Evolutionary conservation across 2,113 vertebrate species (phyloP), one percentile per base, ranked within the genome.

Genomic region (Dipodomys ordii): DNA sequence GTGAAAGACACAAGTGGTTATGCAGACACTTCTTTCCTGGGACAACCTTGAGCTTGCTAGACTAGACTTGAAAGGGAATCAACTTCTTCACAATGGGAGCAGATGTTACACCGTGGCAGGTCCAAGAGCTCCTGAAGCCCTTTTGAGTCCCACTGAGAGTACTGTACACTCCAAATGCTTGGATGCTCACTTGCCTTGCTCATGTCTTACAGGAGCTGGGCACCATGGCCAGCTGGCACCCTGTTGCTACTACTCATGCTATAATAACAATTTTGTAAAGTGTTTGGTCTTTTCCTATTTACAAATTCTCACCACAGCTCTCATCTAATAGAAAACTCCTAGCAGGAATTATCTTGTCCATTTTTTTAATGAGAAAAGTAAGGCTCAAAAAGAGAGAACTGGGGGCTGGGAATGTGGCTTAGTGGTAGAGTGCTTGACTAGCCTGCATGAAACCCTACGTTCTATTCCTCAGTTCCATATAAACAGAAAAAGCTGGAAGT

Each of bases 201-300:
- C 10, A 12, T 72, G 16, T 74, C 82, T 46, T 49, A 32, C 32
- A 62, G 69, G 19, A 88, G 32, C 44, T 79, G 72, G 68, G 80
- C 92, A 92, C 44, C 71, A 39, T 35, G 32, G 30, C 82, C 57
- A 46, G 39, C 53, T 71, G 78, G 57, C 22, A 9, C 32, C 80
- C 62, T 39, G 3, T 68, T 87, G 57, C 46, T 49, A n/a, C 11
- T 28, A 49, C 88, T 78, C 85, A 68, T 62, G 88, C 76, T 85
- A 32, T n/a, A 87, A 91, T 30, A 80, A 79, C 27, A 84, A 57
- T 12, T 74, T 86, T 86, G 80, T 53, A 88, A 92, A 93, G 20
- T 39, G 23, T 83, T 92, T 67, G 7, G 11, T 78, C 90, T 68
- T 71, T 86, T 81, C 44, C 80, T 85, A 88, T 65, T 94, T 88